phyloP scores from a whole-genome alignment of 2,113 vertebrate genomes.

The Sisor rabdophorus region DNA sequence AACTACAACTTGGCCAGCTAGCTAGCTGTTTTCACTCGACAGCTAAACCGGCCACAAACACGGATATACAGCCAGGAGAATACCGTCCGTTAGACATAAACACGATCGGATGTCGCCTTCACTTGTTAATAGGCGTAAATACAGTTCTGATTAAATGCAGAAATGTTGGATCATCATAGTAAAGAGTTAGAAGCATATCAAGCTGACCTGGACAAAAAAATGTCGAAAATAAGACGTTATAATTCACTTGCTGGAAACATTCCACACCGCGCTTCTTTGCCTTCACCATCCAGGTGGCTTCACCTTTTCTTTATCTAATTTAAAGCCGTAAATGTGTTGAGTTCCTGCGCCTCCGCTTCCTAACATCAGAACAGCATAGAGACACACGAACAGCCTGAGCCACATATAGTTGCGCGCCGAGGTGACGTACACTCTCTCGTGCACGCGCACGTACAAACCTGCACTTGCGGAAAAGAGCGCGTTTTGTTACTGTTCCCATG shows the following conservation, averaged over 20 bases:
- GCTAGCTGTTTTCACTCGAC: constrained; percentile 23
- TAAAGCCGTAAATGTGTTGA: neutral
- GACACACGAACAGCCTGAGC: constrained; percentile 9
- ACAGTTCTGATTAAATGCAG: neutral
- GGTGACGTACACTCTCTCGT: constrained; percentile 43
- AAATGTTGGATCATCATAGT: neutral
- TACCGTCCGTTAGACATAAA: neutral
- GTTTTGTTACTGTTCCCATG: neutral
- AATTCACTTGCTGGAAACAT: constrained; percentile 22
- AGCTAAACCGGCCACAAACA: neutral
- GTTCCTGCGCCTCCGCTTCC: constrained; percentile 1
- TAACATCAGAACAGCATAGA: constrained; percentile 3
- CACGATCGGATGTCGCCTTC: neutral
- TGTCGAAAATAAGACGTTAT: constrained; percentile 38
- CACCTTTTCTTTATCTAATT: neutral
- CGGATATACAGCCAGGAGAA: neutral
- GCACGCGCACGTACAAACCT: constrained; percentile 25
- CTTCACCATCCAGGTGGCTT: constrained; percentile 27
- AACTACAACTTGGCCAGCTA: constrained; percentile 22
- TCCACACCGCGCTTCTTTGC: neutral
- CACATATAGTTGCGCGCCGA: constrained; percentile 46
- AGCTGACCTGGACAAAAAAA: constrained; percentile 48
- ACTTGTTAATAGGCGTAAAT: neutral
- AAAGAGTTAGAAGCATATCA: constrained; percentile 14
- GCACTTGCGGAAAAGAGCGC: neutral